Base-by-base conservation (phyloP, 2,113 vertebrate genomes). In the Phalacrocorax pelagicus region DNA sequence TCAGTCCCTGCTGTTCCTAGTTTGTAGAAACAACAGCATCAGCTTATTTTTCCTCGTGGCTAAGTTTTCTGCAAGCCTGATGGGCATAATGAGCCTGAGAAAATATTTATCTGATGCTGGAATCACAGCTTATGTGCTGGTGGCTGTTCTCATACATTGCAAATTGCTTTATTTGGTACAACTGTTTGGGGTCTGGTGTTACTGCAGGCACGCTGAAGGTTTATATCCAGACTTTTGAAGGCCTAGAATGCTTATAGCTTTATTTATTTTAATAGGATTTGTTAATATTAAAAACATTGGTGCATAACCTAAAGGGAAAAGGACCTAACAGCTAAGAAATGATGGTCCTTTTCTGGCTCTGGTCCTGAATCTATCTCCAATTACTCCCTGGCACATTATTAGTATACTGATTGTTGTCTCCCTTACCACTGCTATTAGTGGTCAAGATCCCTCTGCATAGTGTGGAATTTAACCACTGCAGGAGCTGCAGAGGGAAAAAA, bases 121-220 rank as follows among this genome's bases (percentile, higher is more conserved):
- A 93, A 92, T 92, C 65, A 49, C 40, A 81, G 21, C 13, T 66
- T 74, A 40, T 29, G 40, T 75, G 73, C 77, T 84, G 22, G 21
- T 91, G 88, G 86, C 65, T 84, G 36, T 91, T 86, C 91, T 92
- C 80, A 87, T 65, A 74, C 22, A 23, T 62, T 74, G 67, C 55
- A 88, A 90, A 94, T 90, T 77, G 24, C 59, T 95, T 95, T 86
- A 90, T 83, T 71, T 86, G 55, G 20, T 71, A 36, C 47, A 72
- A 52, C 20, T 66, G 15, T 80, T 87, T 51, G 23, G 59, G 11
- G 22, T 65, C 51, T 94, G 54, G 10, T 74, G 49, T 89, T 91
- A 80, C 34, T 92, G 36, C 44, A 86, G 32, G 17, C 57, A 79
- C 27, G n/a, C 46, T 69, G 36, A 84, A 93, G 38, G 86, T 87